Evolutionary conservation across 2,888 invertebrate genomes (phyloP), one percentile per base, ranked within the genome.

Genomic region (Latheticus oryzae): DNA sequence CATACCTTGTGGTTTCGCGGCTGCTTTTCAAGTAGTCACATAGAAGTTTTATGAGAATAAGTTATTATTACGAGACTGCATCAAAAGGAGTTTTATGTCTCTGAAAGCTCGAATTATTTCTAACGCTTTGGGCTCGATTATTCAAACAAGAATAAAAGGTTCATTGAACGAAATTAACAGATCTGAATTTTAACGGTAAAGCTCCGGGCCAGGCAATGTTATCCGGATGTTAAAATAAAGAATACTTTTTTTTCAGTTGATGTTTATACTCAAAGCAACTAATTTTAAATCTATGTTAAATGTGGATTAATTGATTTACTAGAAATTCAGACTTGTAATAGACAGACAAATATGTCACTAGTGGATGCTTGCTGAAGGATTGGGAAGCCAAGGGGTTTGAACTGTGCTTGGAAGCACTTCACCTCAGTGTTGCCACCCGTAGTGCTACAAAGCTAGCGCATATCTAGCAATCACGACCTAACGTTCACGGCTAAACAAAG

Each of bases 151-250:
- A 21, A 16, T 19, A 35, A 43, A 30, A 30, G 16, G 12, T 42
- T 2, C 3, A 38, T 50, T 37, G 5, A 38, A 24, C 13, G n/a
- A 40, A 52, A 42, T 54, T 47, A 19, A 37, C 26, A 42, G 30
- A 45, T 47, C 45, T 30, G 16, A 45, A 37, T 48, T 51, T 7
- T 51, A 21, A 37, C 33, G 32, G 33, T 52, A 45, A 21, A 56
- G 32, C 56, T 55, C 59, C 55, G 59, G 59, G 59, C 54, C 38
- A 54, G 30, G 43, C 32, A 37, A 11, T 37, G 37, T 59, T 51
- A 50, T 59, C 59, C 59, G 59, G 59, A 59, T 48, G 43, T 48
- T 33, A 48, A 43, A 48, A 54, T 59, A 48, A 50, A 50, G 55
- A n/a, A n/a, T n/a, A n/a, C n/a, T n/a, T n/a, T n/a, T n/a, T n/a